Base-by-base conservation (phyloP, 2,113 vertebrate species). In the Hiodon alosoides region DNA sequence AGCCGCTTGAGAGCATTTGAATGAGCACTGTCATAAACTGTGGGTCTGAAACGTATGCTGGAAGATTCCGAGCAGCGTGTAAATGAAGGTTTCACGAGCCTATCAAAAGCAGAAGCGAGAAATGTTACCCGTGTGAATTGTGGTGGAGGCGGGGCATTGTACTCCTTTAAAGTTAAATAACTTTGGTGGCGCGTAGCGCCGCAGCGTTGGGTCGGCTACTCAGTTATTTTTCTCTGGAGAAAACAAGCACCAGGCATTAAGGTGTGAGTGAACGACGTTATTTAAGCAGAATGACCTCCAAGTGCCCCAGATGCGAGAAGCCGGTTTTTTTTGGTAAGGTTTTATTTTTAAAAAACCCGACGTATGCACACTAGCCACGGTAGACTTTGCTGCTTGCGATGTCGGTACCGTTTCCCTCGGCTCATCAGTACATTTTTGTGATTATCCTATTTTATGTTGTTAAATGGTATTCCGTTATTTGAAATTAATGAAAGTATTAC, bases 291-390 rank as follows among this genome's bases (percentile, higher is more conserved):
- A 78, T 78, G 76, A 78, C 76, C 57, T 78, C 76, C 64, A 78
- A 73, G 57, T 78, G 76, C 55, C 76, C 76, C 57, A 69, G 66
- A 64, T 78, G 76, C 57, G 76, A 78, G 61, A 73, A 78, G 54
- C 76, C 71, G 7, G 76, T 78, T 11, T 78, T 61, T 73, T 78
- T 78, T 61, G 76, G 76, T 78, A 73, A 78, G 76, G 54, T 58
- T 50, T 16, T 59, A 9, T 68, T 74, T 5, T 16, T 13, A 17
- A 16, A 50, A 50, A 55, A 10, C 16, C n/a, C 48, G 68, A n/a
- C 55, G 48, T n/a, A 54, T n/a, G 14, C 4, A 14, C n/a, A 4
- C 52, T 14, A n/a, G n/a, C 16, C 51, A 9, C 14, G 31, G 31
- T 31, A 31, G 31, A 31, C 31, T 31, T 31, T 31, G 31, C 31